Conservation (phyloP, 2,797 vertebrate genomes). For the Thripadectes ignobilis region DNA sequence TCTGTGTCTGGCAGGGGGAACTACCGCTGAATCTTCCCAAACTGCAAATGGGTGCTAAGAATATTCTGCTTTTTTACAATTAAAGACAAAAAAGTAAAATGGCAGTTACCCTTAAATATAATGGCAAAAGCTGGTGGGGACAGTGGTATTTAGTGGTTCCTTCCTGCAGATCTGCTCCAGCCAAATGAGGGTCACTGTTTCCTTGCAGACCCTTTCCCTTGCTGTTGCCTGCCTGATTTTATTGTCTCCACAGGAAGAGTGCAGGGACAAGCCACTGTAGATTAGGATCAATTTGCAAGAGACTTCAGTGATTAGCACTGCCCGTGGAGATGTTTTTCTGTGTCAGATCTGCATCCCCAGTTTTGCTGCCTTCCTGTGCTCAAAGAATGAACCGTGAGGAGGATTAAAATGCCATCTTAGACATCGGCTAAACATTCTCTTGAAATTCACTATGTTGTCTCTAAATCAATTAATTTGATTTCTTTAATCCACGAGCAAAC, state of each 20-base stretch:
- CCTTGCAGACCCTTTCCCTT: not conserved
- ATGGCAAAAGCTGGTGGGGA: not conserved
- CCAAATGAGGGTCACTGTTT: not conserved
- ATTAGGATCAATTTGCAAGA: not conserved
- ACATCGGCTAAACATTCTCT: not conserved
- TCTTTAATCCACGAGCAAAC: not conserved
- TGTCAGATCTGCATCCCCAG: not conserved
- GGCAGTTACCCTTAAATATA: not conserved
- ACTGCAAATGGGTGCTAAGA: not conserved
- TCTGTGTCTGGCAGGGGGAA: not conserved
- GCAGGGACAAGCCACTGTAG: not conserved
- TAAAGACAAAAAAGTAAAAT: not conserved
- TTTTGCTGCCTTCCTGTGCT: not conserved
- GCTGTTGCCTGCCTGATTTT: not conserved
- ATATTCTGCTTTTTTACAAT: not conserved
- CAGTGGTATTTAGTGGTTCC: not conserved
- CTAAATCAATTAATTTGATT: constrained; percentile 4
- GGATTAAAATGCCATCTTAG: not conserved
- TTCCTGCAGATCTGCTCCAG: not conserved
- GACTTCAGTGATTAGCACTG: not conserved
- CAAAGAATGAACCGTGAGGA: not conserved
- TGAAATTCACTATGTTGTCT: not conserved
- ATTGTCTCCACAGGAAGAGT: not conserved
- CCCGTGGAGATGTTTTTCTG: not conserved
- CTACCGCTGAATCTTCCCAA: not conserved